Base-by-base conservation (phyloP, 2,888 invertebrate species). In the Molanna angustata region DNA sequence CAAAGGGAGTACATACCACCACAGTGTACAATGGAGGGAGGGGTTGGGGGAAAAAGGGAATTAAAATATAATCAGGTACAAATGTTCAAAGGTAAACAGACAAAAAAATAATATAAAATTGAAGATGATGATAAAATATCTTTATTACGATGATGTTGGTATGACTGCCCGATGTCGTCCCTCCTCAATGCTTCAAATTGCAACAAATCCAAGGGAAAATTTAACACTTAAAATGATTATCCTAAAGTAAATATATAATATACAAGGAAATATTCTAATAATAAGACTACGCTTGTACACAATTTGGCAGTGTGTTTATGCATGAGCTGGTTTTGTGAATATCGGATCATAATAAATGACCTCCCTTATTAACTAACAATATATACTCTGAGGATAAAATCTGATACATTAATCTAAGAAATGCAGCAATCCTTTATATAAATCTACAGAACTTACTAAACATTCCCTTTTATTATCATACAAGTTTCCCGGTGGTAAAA, bases 291-390 rank as follows among this genome's bases (percentile, higher is more conserved):
- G 42, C 52, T 55, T 35, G 52, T 52, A 55, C 55, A 58, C 58
- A 44, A 54, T 43, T 53, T 55, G 54, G 54, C 55, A 52, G 55
- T 55, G 58, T 55, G 58, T 55, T n/a, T 50, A 49, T 55, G 52
- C 52, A 49, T 49, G 47, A 54, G 57, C 57, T 49, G 57, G 57
- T 37, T 46, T 46, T 40, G 27, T 44, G 35, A 22, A 52, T 48
- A 44, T 45, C 31, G 22, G 20, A 42, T 31, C 14, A 6, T n/a
- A n/a, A n/a, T 16, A 17, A 17, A 20, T 32, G 48, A 56, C 49
- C 49, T 20, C n/a, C n/a, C n/a, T 42, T 32, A 35, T 20, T 39
- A 33, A 19, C 14, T 13, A 7, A 7, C 27, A 31, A 50, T 14
- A 46, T 48, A 51, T 51, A 54, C 17, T 44, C 40, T 50, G 37